phyloP scores from a whole-genome alignment of 1,140 invertebrate genomes.

The Drosophila nasuta region DNA sequence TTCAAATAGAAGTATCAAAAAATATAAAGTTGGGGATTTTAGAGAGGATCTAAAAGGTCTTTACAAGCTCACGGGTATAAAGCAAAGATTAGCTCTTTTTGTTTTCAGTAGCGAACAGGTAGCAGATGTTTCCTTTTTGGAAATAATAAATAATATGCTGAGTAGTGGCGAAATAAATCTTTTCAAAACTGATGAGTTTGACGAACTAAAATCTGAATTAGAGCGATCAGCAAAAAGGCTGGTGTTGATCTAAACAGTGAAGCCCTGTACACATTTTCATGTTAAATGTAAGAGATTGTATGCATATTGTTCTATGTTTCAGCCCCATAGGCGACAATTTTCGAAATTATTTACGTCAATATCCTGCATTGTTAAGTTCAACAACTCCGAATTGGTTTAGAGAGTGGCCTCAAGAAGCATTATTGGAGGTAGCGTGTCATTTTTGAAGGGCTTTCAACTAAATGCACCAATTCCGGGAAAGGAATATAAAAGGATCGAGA shows the following conservation, averaged over 20 bases:
- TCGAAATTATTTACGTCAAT: constrained; percentile 92
- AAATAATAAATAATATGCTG: constrained; percentile 94
- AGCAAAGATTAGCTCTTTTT: constrained; percentile 91
- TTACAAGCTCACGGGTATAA: constrained; percentile 90
- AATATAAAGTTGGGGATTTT: constrained; percentile 91
- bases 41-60: constrained; percentile 93
- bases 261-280: constrained; percentile 91
- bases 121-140: constrained; percentile 92
- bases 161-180: constrained; percentile 94
- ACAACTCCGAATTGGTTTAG: constrained; percentile 95
- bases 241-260: constrained; percentile 89
- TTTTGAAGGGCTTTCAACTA: constrained; percentile 89
- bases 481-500: constrained; percentile 84
- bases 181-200: constrained; percentile 93
- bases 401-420: constrained; percentile 94
- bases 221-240: constrained; percentile 88
- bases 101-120: constrained; percentile 94
- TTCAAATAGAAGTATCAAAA: constrained; percentile 92
- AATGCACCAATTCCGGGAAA: constrained; percentile 88
- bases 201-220: constrained; percentile 91
- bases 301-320: constrained; percentile 94
- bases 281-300: constrained; percentile 90
- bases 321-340: constrained; percentile 93
- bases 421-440: constrained; percentile 92
- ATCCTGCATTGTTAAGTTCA: constrained; percentile 93